These are phyloP conservation scores for Hydrochoerus hydrochaeris DNA, from an alignment of 2,113 vertebrate species.

Conservation along the genomic window DNA sequence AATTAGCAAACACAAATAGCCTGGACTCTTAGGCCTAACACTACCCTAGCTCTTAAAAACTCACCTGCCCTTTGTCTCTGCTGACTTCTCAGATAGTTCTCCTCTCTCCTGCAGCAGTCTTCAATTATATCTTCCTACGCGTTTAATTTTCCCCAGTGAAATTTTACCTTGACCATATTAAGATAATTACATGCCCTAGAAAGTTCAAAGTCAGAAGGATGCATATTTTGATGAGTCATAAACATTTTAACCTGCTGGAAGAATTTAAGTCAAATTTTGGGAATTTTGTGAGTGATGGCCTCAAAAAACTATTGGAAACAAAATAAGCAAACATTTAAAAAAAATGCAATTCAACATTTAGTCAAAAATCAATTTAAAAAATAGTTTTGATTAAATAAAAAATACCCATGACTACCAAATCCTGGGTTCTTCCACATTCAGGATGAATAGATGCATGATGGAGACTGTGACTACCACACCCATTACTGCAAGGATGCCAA, in stretches of 20 bases:
- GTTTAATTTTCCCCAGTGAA: not conserved
- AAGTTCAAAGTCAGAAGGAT: not conserved
- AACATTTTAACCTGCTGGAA: not conserved
- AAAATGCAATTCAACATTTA: not conserved
- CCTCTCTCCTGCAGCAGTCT: not conserved
- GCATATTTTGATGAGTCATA: not conserved
- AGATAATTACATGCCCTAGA: not conserved
- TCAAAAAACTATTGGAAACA: not conserved
- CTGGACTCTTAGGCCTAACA: not conserved
- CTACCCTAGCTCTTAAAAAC: not conserved
- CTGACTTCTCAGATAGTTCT: not conserved
- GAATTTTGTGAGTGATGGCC: not conserved
- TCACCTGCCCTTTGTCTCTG: not conserved
- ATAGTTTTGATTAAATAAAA: not conserved
- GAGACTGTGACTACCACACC: too few species aligned
- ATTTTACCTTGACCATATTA: not conserved
- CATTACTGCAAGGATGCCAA: accelerated
- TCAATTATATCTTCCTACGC: not conserved
- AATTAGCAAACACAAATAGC: not conserved
- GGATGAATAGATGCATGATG: too few species aligned
- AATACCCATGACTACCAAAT: not conserved
- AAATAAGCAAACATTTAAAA: not conserved
- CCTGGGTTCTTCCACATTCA: not conserved
- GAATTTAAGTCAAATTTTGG: not conserved
- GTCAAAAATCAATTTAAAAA: not conserved